Evolutionary conservation across 2,888 invertebrate species (phyloP), one percentile per base, ranked within the genome.

Genomic region (Torymus texanus): DNA sequence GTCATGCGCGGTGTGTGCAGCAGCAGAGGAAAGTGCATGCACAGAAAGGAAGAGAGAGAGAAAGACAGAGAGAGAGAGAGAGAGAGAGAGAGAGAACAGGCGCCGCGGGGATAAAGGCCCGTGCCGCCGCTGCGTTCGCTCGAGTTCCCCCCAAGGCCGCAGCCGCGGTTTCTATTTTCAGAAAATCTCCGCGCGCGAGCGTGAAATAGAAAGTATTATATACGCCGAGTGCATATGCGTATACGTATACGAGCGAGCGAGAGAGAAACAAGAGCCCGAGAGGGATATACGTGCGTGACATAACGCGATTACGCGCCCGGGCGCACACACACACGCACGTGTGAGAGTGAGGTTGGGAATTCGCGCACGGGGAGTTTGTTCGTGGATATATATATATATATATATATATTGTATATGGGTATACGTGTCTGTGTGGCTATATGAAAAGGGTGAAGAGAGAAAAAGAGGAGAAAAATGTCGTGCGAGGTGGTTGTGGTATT

Each of bases 201-300:
- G 79, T 68, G 80, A 80, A 80, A 80, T 80, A 77, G 80, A 80
- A 80, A 80, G 80, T 80, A 77, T 76, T 73, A 73, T 76, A 51
- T 41, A n/a, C 50, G 51, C n/a, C 55, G 63, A 61, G 41, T 12
- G 21, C 5, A 50, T 21, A 21, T 18, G 18, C 13, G 10, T 41
- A 61, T 51, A 61, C 13, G 8, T 21, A 59, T 21, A 59, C 8
- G 41, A 18, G 18, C 41, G 29, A 59, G 14, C n/a, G 13, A 16
- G 16, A 14, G 41, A 41, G 41, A 41, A 41, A 41, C 41, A 41
- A 41, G 41, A 41, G 41, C 41, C 41, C 41, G 56, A 58, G 8
- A 59, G 62, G 65, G 65, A 50, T n/a, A 66, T 41, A 67, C 14
- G 50, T 58, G 72, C 61, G 61, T 79, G 79, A 79, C 79, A 79